Percentiles rank a stretch among this genome's conserved stretches.
phyloP scores from a whole-genome alignment of 1,140 invertebrate species.

The Zaprionus kolodkinae region DNA sequence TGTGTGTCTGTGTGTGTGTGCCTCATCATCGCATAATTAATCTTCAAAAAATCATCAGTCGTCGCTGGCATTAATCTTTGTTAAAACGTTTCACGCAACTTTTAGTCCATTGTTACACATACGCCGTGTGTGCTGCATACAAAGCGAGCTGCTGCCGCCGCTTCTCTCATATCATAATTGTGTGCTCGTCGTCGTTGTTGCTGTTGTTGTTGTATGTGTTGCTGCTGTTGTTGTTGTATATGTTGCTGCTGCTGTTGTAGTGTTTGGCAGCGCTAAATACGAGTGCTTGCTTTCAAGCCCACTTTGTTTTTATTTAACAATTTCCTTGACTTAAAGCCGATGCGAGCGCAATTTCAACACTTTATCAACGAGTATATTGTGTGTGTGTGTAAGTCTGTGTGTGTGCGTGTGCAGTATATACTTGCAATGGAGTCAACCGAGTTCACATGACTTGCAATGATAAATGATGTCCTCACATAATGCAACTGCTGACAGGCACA shows the following conservation, averaged over 20 bases:
- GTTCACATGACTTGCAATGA: conserved; percentile 81
- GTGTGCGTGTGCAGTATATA: conserved; percentile 20
- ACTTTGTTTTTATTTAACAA: conserved; percentile 80
- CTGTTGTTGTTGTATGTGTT: conserved; percentile 13
- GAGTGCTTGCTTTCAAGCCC: conserved; percentile 60
- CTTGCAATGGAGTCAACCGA: conserved; percentile 72
- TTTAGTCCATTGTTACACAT: conserved; percentile 82
- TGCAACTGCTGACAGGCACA: conserved; percentile 76
- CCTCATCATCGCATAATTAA: conserved; percentile 84
- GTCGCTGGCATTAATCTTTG: conserved; percentile 83
- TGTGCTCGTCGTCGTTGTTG: conserved; percentile 27
- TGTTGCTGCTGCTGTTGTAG: conserved; percentile 30
- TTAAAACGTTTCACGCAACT: conserved; percentile 83
- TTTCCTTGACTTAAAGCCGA: conserved; percentile 74
- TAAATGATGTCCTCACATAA: conserved; percentile 78
- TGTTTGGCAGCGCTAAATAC: conserved; percentile 64
- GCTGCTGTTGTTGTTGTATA: conserved; percentile 7
- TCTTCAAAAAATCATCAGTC: conserved; percentile 83
- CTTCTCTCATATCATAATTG: conserved; percentile 63
- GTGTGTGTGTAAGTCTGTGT: neutral
- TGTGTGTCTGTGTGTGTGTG: conserved; percentile 68
- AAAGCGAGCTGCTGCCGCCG: conserved; percentile 44
- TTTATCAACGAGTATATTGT: conserved; percentile 35
- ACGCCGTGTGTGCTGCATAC: conserved; percentile 74
- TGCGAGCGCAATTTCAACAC: conserved; percentile 59